A percentile compares a stretch with the other conserved stretches of the same genome.
phyloP scores from a whole-genome alignment of 2,113 vertebrate species.

The Burhinus bistriatus region DNA sequence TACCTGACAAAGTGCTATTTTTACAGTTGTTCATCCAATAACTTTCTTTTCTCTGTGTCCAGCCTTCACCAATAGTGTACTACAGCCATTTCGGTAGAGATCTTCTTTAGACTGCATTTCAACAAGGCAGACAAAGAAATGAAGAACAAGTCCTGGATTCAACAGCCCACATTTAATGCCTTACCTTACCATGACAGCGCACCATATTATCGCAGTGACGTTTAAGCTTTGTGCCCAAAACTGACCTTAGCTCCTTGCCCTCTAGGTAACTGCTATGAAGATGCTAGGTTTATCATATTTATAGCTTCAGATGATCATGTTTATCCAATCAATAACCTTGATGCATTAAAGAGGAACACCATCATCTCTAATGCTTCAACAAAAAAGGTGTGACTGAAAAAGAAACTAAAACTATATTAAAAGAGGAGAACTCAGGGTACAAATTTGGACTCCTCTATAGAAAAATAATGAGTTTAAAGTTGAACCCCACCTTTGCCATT shows the following conservation, averaged over 20 bases:
- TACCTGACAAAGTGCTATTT: neutral
- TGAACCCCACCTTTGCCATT: fast-evolving
- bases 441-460: neutral
- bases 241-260: neutral
- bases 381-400: neutral
- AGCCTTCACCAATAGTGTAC: neutral
- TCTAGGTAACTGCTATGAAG: neutral
- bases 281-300: neutral
- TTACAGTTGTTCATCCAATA: neutral
- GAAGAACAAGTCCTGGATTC: neutral
- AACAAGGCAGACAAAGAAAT: neutral
- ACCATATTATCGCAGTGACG: neutral
- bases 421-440: neutral
- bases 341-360: neutral
- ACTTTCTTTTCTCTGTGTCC: neutral
- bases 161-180: neutral
- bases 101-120: neutral
- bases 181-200: neutral
- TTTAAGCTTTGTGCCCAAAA: neutral
- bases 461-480: neutral
- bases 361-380: neutral
- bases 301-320: neutral
- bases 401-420: neutral
- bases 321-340: neutral
- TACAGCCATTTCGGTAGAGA: neutral